Evolutionary conservation across 2,113 vertebrate genomes (phyloP).

Genomic region (Aythya baeri): DNA sequence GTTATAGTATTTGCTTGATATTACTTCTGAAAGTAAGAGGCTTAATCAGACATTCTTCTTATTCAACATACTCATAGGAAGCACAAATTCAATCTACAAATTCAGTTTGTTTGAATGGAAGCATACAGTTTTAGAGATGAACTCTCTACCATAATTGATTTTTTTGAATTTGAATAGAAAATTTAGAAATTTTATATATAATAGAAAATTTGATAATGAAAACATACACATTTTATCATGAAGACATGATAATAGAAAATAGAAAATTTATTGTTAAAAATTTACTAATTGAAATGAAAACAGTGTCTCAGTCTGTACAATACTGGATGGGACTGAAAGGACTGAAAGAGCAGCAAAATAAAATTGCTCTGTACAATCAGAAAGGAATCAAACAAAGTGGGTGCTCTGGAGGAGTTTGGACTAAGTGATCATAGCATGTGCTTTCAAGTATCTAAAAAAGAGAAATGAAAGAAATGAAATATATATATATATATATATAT

Average conservation of each 20-base stretch:
- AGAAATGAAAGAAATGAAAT: not conserved
- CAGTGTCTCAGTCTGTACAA: not conserved
- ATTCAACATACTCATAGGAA: not conserved
- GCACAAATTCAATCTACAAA: not conserved
- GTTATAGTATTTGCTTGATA: not conserved
- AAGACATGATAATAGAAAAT: too few species aligned
- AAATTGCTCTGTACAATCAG: not conserved
- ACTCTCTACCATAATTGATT: not conserved
- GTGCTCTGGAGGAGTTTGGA: not conserved
- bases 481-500: too few species aligned
- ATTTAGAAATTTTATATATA: not conserved
- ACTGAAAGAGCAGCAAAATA: not conserved
- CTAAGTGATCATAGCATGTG: rapidly evolving
- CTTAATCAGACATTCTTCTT: not conserved
- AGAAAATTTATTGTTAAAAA: not conserved
- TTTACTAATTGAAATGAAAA: not conserved
- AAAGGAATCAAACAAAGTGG: not conserved
- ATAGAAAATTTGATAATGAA: too few species aligned
- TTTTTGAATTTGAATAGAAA: not conserved
- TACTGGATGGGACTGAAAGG: not conserved
- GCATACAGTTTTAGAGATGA: not conserved
- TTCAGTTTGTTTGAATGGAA: not conserved
- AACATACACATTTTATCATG: too few species aligned
- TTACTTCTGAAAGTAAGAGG: not conserved
- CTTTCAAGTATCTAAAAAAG: not conserved